Percentiles rank a stretch among this genome's conserved stretches.
Evolutionary conservation across 2,113 vertebrate species (phyloP).

Genomic region (Manacus vitellinus): DNA sequence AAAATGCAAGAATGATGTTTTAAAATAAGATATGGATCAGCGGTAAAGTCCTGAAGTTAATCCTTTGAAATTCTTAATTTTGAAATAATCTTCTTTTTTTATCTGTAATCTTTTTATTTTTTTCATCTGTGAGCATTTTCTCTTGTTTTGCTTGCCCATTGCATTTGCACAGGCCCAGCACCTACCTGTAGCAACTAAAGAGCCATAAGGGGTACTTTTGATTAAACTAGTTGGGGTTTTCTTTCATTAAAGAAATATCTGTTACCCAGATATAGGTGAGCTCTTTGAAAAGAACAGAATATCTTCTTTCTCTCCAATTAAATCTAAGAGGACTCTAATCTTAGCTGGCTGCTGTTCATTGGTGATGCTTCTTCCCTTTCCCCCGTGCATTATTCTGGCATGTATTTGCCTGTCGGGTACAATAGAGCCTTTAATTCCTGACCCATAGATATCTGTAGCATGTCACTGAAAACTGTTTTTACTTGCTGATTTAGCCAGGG

Average conservation of each 20-base stretch:
- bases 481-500: background rate
- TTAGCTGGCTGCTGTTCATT: background rate
- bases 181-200: background rate
- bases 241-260: background rate
- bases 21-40: background rate
- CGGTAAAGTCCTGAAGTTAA: background rate
- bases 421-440: background rate
- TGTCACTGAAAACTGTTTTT: background rate
- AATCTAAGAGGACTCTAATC: background rate
- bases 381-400: accelerated
- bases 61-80: background rate
- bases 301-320: background rate
- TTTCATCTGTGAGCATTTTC: background rate
- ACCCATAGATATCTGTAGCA: background rate
- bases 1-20: background rate
- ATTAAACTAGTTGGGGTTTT: background rate
- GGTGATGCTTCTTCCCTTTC: background rate
- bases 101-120: background rate
- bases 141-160: background rate
- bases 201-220: background rate
- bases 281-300: background rate
- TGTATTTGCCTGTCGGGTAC: background rate
- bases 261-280: background rate
- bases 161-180: background rate
- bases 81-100: background rate